Conservation (phyloP, 1,140 invertebrate genomes). For the Akabosia matsudoensis region DNA sequence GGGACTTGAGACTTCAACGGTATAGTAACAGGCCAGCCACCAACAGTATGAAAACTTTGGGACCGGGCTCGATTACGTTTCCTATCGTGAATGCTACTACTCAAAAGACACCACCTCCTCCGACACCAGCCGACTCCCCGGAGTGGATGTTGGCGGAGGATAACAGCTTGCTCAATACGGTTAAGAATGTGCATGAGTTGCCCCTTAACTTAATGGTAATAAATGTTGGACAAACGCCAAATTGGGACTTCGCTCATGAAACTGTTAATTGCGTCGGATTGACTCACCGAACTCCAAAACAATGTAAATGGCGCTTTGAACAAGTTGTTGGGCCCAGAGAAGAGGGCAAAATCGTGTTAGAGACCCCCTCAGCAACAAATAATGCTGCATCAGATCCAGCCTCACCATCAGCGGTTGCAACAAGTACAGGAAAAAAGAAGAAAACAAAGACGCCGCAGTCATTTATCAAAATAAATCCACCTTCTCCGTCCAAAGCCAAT, state of each 20-base stretch:
- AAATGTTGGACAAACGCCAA: slow-evolving; percentile 79
- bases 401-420: neutral
- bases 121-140: slow-evolving; percentile 64
- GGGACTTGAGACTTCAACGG: slow-evolving; percentile 72
- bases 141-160: slow-evolving; percentile 91
- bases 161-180: slow-evolving; percentile 75
- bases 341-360: slow-evolving; percentile 76
- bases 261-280: slow-evolving; percentile 77
- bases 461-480: slow-evolving; percentile 40
- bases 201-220: slow-evolving; percentile 73
- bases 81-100: slow-evolving; percentile 59
- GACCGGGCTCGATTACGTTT: slow-evolving; percentile 55
- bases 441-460: slow-evolving; percentile 14
- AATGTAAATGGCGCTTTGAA: slow-evolving; percentile 80
- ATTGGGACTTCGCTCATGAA: slow-evolving; percentile 94
- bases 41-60: slow-evolving; percentile 31
- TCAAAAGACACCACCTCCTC: slow-evolving; percentile 49
- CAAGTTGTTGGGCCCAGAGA: slow-evolving; percentile 76
- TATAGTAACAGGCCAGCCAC: slow-evolving; percentile 60
- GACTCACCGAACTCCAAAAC: slow-evolving; percentile 79
- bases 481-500: slow-evolving; percentile 62
- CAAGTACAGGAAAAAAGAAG: slow-evolving; percentile 49
- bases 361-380: slow-evolving; percentile 51
- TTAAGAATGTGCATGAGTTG: slow-evolving; percentile 77
- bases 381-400: neutral